A percentile compares a stretch with the other conserved stretches of the same genome.
phyloP scores from a whole-genome alignment of 37 sponge, comb jelly and placozoan species.

The Ephydatia muelleri region DNA sequence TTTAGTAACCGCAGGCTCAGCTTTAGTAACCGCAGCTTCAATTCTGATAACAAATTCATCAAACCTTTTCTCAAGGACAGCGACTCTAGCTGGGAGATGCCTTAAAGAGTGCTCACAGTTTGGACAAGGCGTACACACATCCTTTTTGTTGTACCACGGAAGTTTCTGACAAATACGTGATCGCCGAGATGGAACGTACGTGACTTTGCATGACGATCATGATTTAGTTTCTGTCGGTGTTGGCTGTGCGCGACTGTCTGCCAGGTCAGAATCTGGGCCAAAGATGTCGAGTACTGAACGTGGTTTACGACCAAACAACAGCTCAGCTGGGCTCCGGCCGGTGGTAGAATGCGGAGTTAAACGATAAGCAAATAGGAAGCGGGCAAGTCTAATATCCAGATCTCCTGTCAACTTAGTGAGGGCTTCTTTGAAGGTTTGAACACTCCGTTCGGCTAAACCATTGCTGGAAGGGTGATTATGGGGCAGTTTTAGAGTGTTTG shows the following conservation, averaged over 20 bases:
- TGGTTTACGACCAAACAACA: constrained; percentile 23
- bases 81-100: too few relatives aligned
- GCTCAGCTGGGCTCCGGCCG: constrained; percentile 20
- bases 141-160: too few relatives aligned
- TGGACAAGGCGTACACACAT: too few relatives aligned
- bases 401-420: background rate
- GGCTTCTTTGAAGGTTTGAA: constrained; percentile 38
- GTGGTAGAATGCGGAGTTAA: constrained; percentile 42
- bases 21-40: too few relatives aligned
- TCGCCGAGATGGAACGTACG: constrained; percentile 25
- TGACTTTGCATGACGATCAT: constrained; percentile 25
- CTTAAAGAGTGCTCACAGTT: too few relatives aligned
- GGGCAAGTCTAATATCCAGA: constrained; percentile 3
- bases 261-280: constrained; percentile 12
- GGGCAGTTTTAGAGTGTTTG: background rate
- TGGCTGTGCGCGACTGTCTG: constrained; percentile 1
- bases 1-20: too few relatives aligned
- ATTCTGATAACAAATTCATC: too few relatives aligned
- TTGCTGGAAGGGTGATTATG: constrained; percentile 9
- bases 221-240: constrained; percentile 13
- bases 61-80: too few relatives aligned
- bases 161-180: constrained; percentile 21
- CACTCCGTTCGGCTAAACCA: constrained; percentile 33
- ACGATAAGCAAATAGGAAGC: constrained; percentile 36
- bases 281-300: constrained; percentile 24